Evolutionary conservation across 2,113 vertebrate species (phyloP).

Genomic region (Colistium nudipinnis): DNA sequence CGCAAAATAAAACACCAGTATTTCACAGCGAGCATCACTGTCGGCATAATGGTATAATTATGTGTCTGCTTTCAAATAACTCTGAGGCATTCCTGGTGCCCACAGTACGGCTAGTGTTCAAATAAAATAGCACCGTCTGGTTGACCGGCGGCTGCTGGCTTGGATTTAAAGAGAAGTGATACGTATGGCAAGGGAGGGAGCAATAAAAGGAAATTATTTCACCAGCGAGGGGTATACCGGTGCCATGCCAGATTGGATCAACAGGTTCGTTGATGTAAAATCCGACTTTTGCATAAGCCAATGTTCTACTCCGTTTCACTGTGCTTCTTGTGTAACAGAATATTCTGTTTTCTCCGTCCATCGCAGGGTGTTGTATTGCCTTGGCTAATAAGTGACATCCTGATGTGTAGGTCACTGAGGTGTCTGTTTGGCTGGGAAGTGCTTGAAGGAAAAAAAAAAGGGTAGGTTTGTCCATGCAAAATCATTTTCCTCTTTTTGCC

Average conservation of each 20-base stretch:
- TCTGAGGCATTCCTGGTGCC: constrained; percentile 69
- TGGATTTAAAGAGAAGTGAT: constrained; percentile 63
- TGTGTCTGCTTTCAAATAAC: constrained; percentile 75
- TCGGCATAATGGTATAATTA: constrained; percentile 72
- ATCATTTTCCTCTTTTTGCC: not conserved
- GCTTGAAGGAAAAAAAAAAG: not conserved
- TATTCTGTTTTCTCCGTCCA: constrained; percentile 28
- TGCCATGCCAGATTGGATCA: constrained; percentile 52
- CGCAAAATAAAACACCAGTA: constrained; percentile 60
- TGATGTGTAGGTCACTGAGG: constrained; percentile 33
- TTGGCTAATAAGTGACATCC: constrained; percentile 57
- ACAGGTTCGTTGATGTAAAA: constrained; percentile 51
- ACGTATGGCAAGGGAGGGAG: constrained; percentile 46
- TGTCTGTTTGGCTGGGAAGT: constrained; percentile 17
- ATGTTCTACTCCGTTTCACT: constrained; percentile 25
- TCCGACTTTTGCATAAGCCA: constrained; percentile 21
- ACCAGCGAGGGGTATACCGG: constrained; percentile 33
- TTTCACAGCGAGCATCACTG: constrained; percentile 56
- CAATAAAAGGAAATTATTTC: constrained; percentile 56
- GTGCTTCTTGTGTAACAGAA: constrained; percentile 29
- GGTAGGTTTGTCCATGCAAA: not conserved
- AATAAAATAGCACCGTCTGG: constrained; percentile 69
- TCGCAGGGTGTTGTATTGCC: constrained; percentile 37
- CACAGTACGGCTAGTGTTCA: constrained; percentile 64
- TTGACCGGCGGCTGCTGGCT: constrained; percentile 63